Base-by-base conservation (phyloP, 30 jellyfish, hydroid and myxozoan species). In the Sanderia malayensis region DNA sequence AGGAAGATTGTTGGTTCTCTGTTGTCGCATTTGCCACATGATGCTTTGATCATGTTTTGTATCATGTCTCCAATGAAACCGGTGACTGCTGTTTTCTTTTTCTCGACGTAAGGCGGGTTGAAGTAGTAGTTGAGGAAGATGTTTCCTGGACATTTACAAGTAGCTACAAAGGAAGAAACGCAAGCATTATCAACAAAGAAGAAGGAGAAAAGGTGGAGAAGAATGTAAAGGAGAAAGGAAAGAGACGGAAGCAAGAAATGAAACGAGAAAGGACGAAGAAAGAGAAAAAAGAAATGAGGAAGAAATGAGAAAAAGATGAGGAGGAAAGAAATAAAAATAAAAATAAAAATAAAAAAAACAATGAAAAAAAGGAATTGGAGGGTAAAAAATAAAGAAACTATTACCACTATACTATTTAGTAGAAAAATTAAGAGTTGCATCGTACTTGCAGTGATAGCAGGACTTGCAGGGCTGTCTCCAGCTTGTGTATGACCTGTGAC, bases 381-480 rank as follows among this genome's bases (percentile, higher is more conserved):
- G n/a, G n/a, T n/a, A n/a, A n/a, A n/a, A n/a, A n/a, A n/a, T n/a
- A n/a, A n/a, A n/a, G n/a, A n/a, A n/a, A n/a, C n/a, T n/a, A n/a
- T n/a, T n/a, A n/a, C n/a, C n/a, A n/a, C n/a, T n/a, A n/a, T n/a
- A n/a, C n/a, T n/a, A n/a, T n/a, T n/a, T n/a, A n/a, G n/a, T n/a
- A n/a, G n/a, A n/a, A n/a, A n/a, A n/a, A n/a, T n/a, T n/a, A n/a
- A n/a, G n/a, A n/a, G n/a, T n/a, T n/a, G n/a, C n/a, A n/a, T n/a
- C 80, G n/a, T 73, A 84, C 95, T 49, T 64, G 84, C 89, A 55
- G 30, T 24, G 31, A 74, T 60, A 0, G 89, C 49, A 1, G 70
- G 32, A 20, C 85, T 66, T 59, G 26, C 33, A 0, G 89, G 89
- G n/a, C 95, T 89, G 31, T 64, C 71, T 8, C 95, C 95, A 30